Evolutionary conservation across 2,888 invertebrate genomes (phyloP).

Genomic region (Physocephala rufipes): DNA sequence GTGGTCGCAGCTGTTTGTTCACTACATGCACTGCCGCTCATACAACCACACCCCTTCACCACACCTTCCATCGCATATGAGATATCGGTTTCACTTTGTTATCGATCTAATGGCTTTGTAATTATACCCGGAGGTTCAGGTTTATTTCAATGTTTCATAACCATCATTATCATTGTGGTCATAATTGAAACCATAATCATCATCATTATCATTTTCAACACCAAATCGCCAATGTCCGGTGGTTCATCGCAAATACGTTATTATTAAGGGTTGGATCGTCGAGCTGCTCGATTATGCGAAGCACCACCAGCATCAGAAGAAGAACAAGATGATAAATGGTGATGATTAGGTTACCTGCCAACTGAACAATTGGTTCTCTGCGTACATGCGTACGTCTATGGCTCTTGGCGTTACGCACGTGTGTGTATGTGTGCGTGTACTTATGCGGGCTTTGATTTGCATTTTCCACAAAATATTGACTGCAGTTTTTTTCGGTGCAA

Average conservation of each 20-base stretch:
- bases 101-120: slow-evolving; percentile 58
- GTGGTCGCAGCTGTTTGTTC: too few relatives aligned
- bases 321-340: too few relatives aligned
- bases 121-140: slow-evolving; percentile 51
- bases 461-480: background rate
- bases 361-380: background rate
- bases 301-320: too few relatives aligned
- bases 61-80: background rate
- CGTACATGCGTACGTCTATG: too few relatives aligned
- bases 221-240: background rate
- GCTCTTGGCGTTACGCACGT: background rate
- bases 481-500: background rate
- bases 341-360: too few relatives aligned
- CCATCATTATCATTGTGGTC: slow-evolving; percentile 40
- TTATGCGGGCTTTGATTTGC: background rate
- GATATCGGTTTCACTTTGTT: slow-evolving; percentile 42
- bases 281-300: background rate
- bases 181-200: background rate
- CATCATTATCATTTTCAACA: background rate
- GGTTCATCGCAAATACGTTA: background rate
- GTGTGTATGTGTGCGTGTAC: background rate
- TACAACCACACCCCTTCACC: background rate
- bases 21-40: background rate
- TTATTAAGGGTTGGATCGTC: background rate
- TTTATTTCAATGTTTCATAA: slow-evolving; percentile 41